Base-by-base conservation (phyloP, 2,113 vertebrate species). In the Cathartes aura region DNA sequence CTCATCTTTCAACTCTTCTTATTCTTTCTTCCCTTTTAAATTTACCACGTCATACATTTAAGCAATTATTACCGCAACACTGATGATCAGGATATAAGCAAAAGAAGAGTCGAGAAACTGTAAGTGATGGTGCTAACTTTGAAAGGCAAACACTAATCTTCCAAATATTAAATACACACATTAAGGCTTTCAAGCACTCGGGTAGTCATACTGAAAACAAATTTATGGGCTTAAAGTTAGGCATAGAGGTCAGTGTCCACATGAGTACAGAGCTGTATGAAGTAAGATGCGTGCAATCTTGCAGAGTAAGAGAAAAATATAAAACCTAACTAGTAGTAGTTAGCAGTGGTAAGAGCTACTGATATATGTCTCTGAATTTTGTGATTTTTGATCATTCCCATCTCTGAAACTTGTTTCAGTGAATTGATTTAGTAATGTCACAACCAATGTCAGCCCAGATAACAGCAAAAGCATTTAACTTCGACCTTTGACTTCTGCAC, bases 201-300 rank as follows among this genome's bases (percentile, higher is more conserved):
- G 16, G 34, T 2, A 53, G 24, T 29, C 16, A 1, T 8, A 52
- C 21, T 22, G 40, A 66, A 86, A 79, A 92, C 7, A 76, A 71
- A 80, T 23, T 26, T 22, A 48, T 4, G 9, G 8, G 29, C 45
- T 62, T 32, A 45, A 55, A 45, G 42, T 40, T 62, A 86, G 82
- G 53, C 34, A 60, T 0, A 67, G 11, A 21, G 10, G 2, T 68
- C n/a, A 48, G 19, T 18, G 23, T 20, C 43, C 3, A 3, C 38
- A 53, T 12, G 14, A 89, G 34, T 10, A 71, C 15, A 53, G 42
- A 76, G 63, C 42, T 53, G 20, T 11, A 59, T 3, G 15, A 48
- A 83, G 45, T 18, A 72, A 89, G 15, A 23, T 11, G n/a, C 0
- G 0, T 29, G 19, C 12, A 29, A 58, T 45, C n/a, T n/a, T 47